These are phyloP conservation scores for Craniophora ligustri DNA, from an alignment of 2,888 invertebrate species.

Conservation along the genomic window DNA sequence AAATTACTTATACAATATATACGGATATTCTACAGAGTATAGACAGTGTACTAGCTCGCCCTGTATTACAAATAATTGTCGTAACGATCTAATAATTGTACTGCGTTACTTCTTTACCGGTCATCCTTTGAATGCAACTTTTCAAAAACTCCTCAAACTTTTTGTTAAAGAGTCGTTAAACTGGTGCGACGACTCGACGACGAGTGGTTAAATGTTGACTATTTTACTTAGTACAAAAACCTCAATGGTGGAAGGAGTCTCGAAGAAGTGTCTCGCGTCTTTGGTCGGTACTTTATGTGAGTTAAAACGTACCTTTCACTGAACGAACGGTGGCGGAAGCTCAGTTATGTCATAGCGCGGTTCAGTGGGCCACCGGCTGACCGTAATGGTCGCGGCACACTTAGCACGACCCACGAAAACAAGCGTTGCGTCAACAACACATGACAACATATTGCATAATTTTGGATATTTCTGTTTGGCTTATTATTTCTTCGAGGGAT, in stretches of 20 bases:
- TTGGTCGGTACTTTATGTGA: conserved; percentile 53
- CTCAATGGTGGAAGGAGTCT: conserved; percentile 31
- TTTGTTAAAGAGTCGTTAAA: conserved; percentile 31
- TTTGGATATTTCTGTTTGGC: conserved; percentile 39
- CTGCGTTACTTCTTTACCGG: conserved; percentile 19
- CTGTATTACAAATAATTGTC: conserved; percentile 16
- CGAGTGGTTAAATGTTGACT: conserved; percentile 28
- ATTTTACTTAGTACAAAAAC: conserved; percentile 42
- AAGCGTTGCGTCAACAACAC: conserved; percentile 83
- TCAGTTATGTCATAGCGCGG: conserved; percentile 79
- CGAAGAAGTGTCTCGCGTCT: conserved; percentile 18
- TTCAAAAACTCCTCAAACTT: conserved; percentile 30
- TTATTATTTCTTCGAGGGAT: conserved; percentile 45
- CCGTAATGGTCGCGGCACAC: conserved; percentile 85
- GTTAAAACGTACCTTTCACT: conserved; percentile 75
- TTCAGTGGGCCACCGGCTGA: conserved; percentile 84
- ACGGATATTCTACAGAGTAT: conserved; percentile 25
- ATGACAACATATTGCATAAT: conserved; percentile 81
- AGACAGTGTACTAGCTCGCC: conserved; percentile 24
- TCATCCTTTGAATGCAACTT: conserved; percentile 30
- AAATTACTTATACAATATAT: conserved; percentile 62
- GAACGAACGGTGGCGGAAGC: conserved; percentile 79
- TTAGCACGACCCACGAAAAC: conserved; percentile 86
- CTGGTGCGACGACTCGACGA: conserved; percentile 25
- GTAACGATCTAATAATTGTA: conserved; percentile 29